phyloP scores from a whole-genome alignment of 2,113 vertebrate species.

The Osmerus mordax region DNA sequence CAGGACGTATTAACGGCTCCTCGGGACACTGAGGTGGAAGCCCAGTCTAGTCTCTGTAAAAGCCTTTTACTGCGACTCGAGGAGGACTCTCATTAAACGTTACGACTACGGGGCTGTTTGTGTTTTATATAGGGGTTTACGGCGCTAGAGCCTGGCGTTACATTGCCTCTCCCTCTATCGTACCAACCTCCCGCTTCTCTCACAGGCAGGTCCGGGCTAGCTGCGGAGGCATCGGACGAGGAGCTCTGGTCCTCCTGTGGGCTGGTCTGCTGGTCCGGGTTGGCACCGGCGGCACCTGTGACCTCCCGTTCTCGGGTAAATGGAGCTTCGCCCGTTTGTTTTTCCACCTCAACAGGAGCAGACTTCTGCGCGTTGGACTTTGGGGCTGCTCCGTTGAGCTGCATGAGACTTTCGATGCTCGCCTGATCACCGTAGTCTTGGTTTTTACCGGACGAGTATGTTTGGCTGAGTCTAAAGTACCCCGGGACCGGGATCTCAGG shows the following conservation, averaged over 20 bases:
- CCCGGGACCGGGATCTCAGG: neutral
- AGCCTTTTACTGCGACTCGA: neutral
- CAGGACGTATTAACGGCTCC: too few species aligned
- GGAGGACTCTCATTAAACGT: slow-evolving; percentile 1
- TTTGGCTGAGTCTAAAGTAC: neutral
- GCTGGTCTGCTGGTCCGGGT: neutral
- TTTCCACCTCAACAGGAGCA: too few species aligned
- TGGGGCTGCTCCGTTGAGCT: neutral
- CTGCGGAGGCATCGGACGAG: neutral
- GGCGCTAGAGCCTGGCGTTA: neutral
- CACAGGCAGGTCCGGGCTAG: neutral
- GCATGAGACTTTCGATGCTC: neutral
- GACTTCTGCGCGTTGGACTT: too few species aligned
- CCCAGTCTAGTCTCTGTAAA: neutral
- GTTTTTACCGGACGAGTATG: neutral
- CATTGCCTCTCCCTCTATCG: neutral
- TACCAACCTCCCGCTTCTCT: neutral
- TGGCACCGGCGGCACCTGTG: neutral
- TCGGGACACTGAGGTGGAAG: too few species aligned
- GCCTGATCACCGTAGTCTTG: neutral
- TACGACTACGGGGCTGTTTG: slow-evolving; percentile 1
- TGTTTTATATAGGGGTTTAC: slow-evolving; percentile 1
- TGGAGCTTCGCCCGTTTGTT: too few species aligned
- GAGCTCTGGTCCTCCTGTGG: neutral
- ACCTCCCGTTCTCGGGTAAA: too few species aligned